Conservation (phyloP, 2,888 invertebrate genomes). For the Sesamia inferens region DNA sequence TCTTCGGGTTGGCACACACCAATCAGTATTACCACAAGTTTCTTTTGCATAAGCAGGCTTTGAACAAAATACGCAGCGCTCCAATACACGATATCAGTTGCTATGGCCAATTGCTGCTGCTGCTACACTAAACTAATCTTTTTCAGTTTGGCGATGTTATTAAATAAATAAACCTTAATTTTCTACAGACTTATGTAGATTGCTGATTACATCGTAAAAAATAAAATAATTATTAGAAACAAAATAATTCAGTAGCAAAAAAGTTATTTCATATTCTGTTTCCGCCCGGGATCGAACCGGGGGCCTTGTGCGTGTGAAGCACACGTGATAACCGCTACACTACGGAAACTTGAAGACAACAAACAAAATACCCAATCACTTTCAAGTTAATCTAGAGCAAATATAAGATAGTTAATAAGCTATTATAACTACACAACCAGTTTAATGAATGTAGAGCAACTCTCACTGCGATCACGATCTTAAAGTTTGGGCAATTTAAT, state of each 20-base stretch:
- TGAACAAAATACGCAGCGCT: slow-evolving; percentile 23
- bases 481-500: not conserved
- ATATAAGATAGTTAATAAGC: not conserved
- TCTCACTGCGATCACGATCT: not conserved
- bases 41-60: slow-evolving; percentile 33
- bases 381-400: not conserved
- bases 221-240: not conserved
- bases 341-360: slow-evolving; percentile 89
- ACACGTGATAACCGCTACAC: slow-evolving; percentile 95
- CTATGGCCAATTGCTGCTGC: slow-evolving; percentile 21
- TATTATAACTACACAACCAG: not conserved
- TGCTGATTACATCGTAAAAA: not conserved
- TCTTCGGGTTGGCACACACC: slow-evolving; percentile 18
- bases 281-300: slow-evolving; percentile 93
- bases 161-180: not conserved
- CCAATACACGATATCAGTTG: slow-evolving; percentile 57
- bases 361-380: not conserved
- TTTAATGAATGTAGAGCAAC: not conserved
- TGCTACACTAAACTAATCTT: slow-evolving; percentile 3
- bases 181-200: not conserved
- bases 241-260: not conserved
- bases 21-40: slow-evolving; percentile 46
- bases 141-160: slow-evolving; percentile 2
- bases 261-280: slow-evolving; percentile 74
- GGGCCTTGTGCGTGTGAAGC: slow-evolving; percentile 94